Conservation (phyloP, 2,113 vertebrate genomes). For the Ptyas mucosa region DNA sequence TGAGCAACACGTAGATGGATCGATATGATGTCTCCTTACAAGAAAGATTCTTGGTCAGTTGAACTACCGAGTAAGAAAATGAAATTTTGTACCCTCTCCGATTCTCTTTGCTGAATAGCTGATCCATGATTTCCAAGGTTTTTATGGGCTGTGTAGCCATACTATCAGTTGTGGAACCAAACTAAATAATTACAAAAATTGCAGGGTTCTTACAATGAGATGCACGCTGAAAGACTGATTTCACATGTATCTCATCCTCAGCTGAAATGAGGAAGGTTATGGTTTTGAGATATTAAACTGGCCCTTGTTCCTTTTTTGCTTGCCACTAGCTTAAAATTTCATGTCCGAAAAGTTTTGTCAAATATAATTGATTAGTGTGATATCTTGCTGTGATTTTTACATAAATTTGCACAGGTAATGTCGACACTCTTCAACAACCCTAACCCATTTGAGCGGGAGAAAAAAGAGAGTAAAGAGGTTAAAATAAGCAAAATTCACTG, state of each 20-base stretch:
- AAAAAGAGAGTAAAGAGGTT: background rate
- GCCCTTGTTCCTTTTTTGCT: background rate
- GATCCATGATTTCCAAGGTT: background rate
- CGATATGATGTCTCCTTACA: background rate
- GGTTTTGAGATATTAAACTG: background rate
- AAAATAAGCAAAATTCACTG: background rate
- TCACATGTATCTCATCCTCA: background rate
- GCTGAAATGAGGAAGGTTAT: background rate
- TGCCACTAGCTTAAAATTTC: background rate
- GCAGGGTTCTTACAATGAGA: background rate
- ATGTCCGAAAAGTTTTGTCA: background rate
- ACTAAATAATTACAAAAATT: background rate
- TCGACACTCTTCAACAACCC: background rate
- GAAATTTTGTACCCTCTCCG: background rate
- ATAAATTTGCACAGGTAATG: background rate
- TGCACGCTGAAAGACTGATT: background rate
- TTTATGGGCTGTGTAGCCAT: background rate
- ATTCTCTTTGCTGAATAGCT: background rate
- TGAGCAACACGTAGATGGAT: background rate
- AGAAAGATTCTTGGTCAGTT: background rate
- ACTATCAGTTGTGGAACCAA: background rate
- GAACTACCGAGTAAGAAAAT: background rate
- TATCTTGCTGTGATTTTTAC: background rate
- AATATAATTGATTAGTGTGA: background rate
- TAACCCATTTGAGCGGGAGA: background rate